phyloP scores from a whole-genome alignment of 2,113 vertebrate genomes.

The Rhinolophus sinicus region DNA sequence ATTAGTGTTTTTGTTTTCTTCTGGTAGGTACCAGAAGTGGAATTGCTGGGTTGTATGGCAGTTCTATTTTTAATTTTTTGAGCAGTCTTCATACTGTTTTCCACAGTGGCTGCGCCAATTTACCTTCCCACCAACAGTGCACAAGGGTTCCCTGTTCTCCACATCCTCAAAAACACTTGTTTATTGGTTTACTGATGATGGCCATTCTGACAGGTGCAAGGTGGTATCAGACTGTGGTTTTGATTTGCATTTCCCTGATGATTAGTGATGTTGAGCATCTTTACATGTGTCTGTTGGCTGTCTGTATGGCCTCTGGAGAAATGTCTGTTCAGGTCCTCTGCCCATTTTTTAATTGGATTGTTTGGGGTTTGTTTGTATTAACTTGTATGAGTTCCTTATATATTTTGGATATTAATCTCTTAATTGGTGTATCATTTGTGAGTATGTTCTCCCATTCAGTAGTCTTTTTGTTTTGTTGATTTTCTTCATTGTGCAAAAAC shows the following conservation, averaged over 20 bases:
- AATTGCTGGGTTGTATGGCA: neutral
- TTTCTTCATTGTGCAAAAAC: neutral
- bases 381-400: neutral
- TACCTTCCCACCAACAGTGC: neutral
- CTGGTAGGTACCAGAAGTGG: no score
- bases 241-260: neutral
- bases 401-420: neutral
- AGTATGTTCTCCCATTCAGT: neutral
- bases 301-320: neutral
- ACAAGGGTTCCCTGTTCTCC: neutral
- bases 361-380: neutral
- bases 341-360: neutral
- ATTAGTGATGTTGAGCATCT: neutral
- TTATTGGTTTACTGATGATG: neutral
- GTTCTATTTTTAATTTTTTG: neutral
- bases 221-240: neutral
- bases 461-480: neutral
- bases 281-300: neutral
- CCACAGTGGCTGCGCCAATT: neutral
- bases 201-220: neutral
- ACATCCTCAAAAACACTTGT: neutral
- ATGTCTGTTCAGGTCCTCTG: no score
- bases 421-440: neutral
- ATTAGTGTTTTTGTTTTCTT: neutral
- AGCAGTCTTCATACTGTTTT: neutral